Evolutionary conservation across 2,888 invertebrate species (phyloP).

Genomic region (Barypeithes pellucidus): DNA sequence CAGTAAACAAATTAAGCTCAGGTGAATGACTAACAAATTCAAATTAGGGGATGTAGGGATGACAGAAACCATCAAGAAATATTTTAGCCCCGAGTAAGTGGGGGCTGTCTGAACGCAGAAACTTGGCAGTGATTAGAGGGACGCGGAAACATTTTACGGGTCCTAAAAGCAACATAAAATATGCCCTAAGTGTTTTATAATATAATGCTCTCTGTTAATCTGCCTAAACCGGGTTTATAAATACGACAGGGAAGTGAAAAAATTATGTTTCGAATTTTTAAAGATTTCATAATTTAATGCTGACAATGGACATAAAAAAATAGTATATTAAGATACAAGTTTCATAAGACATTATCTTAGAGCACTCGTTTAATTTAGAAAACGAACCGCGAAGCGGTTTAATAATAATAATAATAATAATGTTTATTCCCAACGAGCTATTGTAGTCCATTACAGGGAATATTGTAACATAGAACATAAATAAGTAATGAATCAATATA

Average conservation of each 20-base stretch:
- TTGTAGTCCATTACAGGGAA: too few species aligned
- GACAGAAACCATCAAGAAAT: slow-evolving; percentile 39
- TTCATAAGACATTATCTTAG: too few species aligned
- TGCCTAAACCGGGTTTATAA: neutral
- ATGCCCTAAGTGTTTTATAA: slow-evolving; percentile 34
- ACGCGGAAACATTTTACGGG: slow-evolving; percentile 35
- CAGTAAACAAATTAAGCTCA: neutral
- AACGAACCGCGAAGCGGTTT: too few species aligned
- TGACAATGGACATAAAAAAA: too few species aligned
- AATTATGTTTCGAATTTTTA: too few species aligned
- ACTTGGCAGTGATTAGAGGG: slow-evolving; percentile 39
- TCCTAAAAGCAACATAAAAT: slow-evolving; percentile 26
- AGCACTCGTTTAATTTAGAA: too few species aligned
- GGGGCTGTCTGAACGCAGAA: slow-evolving; percentile 25
- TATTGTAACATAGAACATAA: too few species aligned
- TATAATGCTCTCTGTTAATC: slow-evolving; percentile 16
- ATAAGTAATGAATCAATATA: too few species aligned
- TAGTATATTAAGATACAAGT: too few species aligned
- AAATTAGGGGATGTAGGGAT: slow-evolving; percentile 32
- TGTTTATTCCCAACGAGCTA: too few species aligned
- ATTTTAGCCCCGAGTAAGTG: slow-evolving; percentile 33
- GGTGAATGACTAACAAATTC: slow-evolving; percentile 25
- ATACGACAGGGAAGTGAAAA: neutral
- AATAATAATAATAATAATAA: too few species aligned
- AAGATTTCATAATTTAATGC: too few species aligned